phyloP scores from a whole-genome alignment of 2,888 invertebrate species.

The Punctoribates punctum region DNA sequence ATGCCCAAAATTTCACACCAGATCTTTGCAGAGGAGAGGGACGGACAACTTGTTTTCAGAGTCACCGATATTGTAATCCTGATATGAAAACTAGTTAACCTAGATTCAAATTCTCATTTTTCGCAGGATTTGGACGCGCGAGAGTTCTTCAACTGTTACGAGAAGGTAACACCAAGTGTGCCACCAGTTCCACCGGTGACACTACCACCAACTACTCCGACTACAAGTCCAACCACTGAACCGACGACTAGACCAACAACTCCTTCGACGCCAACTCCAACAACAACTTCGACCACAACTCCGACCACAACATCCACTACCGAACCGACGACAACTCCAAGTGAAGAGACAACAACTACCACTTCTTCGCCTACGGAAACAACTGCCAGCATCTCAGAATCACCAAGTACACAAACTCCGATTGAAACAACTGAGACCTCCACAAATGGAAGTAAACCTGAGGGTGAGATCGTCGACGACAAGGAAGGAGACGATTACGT shows the following conservation, averaged over 20 bases:
- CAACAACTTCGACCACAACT: background rate
- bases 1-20: background rate
- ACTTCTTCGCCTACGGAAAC: background rate
- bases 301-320: background rate
- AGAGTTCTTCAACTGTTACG: slow-evolving; percentile 21
- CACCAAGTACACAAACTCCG: background rate
- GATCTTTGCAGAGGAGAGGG: background rate
- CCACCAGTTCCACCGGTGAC: background rate
- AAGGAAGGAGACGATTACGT: no score
- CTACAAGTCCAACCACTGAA: background rate
- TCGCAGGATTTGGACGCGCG: background rate
- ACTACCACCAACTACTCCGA: background rate
- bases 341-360: no score
- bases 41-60: background rate
- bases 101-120: no score
- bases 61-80: background rate
- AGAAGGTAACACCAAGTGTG: background rate
- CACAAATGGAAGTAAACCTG: background rate
- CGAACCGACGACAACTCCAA: background rate
- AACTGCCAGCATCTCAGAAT: background rate
- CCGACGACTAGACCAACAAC: background rate
- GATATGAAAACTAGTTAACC: no score
- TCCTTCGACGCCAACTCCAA: background rate
- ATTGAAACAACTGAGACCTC: background rate
- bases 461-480: background rate